Conservation (phyloP, 2,888 invertebrate genomes). For the Parnassius glacialis region DNA sequence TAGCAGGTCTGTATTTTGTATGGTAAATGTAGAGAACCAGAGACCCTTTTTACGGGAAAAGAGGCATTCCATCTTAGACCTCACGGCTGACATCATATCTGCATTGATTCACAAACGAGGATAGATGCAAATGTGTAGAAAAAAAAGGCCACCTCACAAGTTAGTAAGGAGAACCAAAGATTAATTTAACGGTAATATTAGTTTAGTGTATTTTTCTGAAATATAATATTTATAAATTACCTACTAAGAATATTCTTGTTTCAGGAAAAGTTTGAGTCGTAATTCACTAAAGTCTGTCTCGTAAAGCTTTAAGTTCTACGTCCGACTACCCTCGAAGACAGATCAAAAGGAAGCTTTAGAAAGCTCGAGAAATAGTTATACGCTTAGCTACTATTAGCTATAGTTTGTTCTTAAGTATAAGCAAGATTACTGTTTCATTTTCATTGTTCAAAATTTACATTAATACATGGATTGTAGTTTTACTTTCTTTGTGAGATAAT, state of each 20-base stretch:
- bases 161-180: too few species aligned
- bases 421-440: slow-evolving; percentile 33
- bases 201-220: slow-evolving; percentile 1
- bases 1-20: too few species aligned
- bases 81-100: too few species aligned
- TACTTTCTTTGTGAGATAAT: too few species aligned
- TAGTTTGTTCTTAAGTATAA: slow-evolving; percentile 38
- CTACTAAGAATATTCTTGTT: slow-evolving; percentile 15
- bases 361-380: slow-evolving; percentile 48
- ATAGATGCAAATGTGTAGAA: too few species aligned
- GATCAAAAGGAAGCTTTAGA: slow-evolving; percentile 45
- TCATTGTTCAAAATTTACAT: slow-evolving; percentile 7
- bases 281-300: slow-evolving; percentile 26
- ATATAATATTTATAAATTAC: slow-evolving; percentile 1
- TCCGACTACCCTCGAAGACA: slow-evolving; percentile 22
- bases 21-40: too few species aligned
- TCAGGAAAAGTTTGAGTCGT: slow-evolving; percentile 28
- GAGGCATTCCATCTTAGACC: too few species aligned
- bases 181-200: too few species aligned
- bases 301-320: slow-evolving; percentile 27
- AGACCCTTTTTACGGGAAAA: too few species aligned
- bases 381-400: slow-evolving; percentile 39
- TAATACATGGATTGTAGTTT: not conserved
- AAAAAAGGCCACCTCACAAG: too few species aligned
- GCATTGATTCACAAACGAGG: too few species aligned